A percentile compares a stretch with the other conserved stretches of the same genome.
Evolutionary conservation across 2,797 vertebrate species (phyloP).

Genomic region (Gymnothorax javanicus): DNA sequence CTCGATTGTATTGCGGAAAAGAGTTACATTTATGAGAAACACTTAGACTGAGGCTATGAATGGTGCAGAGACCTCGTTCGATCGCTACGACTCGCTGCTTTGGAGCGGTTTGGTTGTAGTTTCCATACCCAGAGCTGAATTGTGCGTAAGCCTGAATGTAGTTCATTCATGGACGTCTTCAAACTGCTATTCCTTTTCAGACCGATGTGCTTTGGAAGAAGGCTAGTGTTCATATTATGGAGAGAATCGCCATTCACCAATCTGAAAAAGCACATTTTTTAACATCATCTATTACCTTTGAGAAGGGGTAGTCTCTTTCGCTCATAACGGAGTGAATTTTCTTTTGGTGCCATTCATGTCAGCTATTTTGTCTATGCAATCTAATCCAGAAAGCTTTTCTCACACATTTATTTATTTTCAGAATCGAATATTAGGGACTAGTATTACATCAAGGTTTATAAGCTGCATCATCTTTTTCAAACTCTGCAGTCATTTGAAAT

Average conservation of each 20-base stretch:
- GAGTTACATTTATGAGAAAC: conserved; percentile 12
- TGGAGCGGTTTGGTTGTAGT: conserved; percentile 2
- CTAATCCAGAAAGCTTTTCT: conserved; percentile 22
- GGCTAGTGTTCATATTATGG: not conserved
- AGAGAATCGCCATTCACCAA: not conserved
- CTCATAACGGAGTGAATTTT: not conserved
- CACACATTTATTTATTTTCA: conserved; percentile 4
- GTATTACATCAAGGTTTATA: conserved; percentile 22
- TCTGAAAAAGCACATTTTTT: not conserved
- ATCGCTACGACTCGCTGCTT: not conserved
- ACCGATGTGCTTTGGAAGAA: not conserved
- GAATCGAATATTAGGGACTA: conserved; percentile 21
- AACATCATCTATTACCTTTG: conserved; percentile 4
- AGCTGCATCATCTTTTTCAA: conserved; percentile 22
- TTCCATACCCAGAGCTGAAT: not conserved
- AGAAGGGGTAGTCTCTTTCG: not conserved
- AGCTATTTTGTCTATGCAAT: conserved; percentile 32
- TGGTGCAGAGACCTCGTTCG: not conserved
- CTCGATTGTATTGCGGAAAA: not conserved
- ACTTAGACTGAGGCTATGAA: not conserved
- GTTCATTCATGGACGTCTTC: not conserved
- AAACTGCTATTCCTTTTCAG: conserved; percentile 13
- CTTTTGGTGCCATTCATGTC: conserved; percentile 12
- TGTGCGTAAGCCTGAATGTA: not conserved
- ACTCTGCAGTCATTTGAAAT: not conserved